A percentile compares a stretch with the other conserved stretches of the same genome.
phyloP scores from a whole-genome alignment of 2,113 vertebrate genomes.

The Tupaia chinensis region DNA sequence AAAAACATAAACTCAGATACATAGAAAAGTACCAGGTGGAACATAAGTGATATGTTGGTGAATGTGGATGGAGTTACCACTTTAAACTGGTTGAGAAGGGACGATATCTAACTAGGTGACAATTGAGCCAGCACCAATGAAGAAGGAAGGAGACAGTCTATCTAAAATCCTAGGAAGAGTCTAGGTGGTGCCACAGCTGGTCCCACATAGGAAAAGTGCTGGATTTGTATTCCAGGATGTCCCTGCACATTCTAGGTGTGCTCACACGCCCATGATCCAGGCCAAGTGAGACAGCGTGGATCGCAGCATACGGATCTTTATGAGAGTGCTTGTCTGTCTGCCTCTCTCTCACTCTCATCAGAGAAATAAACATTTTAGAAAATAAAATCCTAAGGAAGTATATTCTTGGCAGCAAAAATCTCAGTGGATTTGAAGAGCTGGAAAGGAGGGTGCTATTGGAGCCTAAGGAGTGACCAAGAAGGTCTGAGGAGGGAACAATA shows the following conservation, averaged over 20 bases:
- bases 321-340: too few relatives aligned
- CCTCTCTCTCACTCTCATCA: too few relatives aligned
- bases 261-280: too few relatives aligned
- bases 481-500: not conserved
- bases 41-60: not conserved
- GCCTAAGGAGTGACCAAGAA: not conserved
- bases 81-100: not conserved
- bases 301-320: too few relatives aligned
- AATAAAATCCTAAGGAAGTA: not conserved
- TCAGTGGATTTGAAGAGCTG: not conserved
- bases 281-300: too few relatives aligned
- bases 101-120: not conserved
- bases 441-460: not conserved
- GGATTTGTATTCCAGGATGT: too few relatives aligned
- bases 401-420: not conserved
- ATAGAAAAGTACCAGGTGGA: not conserved
- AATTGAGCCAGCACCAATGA: not conserved
- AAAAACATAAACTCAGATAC: conserved; percentile 15
- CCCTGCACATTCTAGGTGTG: too few relatives aligned
- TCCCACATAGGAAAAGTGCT: too few relatives aligned
- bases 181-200: too few relatives aligned
- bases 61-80: not conserved
- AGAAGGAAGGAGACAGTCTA: not conserved
- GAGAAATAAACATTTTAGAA: too few relatives aligned
- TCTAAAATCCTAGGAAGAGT: not conserved